Evolutionary conservation across 2,888 invertebrate genomes (phyloP).

Genomic region (Ornithoptera alexandrae): DNA sequence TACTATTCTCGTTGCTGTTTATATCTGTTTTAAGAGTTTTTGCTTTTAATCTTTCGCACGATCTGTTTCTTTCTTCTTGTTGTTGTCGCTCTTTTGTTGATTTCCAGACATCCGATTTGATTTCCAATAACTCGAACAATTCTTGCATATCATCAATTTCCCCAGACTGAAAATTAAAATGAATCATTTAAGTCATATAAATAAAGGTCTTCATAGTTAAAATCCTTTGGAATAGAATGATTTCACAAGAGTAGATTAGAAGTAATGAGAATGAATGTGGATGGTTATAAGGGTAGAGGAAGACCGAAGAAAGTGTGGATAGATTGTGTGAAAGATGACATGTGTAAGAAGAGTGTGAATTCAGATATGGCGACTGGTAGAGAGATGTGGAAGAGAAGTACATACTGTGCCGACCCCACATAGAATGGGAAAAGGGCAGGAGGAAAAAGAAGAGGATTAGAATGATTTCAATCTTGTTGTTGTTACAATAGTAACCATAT

Average conservation of each 20-base stretch:
- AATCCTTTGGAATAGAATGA: conserved; percentile 9
- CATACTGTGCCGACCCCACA: too few relatives aligned
- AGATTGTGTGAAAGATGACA: too few relatives aligned
- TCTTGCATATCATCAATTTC: conserved; percentile 92
- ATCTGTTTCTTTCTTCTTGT: conserved; percentile 74
- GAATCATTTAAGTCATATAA: conserved; percentile 1
- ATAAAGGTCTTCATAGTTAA: neutral
- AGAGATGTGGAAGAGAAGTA: too few relatives aligned
- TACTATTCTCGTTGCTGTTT: conserved; percentile 77
- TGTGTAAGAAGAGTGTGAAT: too few relatives aligned
- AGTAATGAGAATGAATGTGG: too few relatives aligned
- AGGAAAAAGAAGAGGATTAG: neutral
- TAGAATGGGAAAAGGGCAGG: too few relatives aligned
- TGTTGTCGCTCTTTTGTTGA: conserved; percentile 77
- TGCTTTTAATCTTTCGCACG: conserved; percentile 73
- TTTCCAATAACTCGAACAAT: conserved; percentile 89
- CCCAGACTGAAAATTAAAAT: conserved; percentile 80
- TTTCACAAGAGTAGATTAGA: neutral
- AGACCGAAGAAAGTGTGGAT: too few relatives aligned
- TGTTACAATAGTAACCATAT: neutral
- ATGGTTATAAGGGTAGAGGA: too few relatives aligned
- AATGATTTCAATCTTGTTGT: neutral
- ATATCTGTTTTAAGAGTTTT: conserved; percentile 73
- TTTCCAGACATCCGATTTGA: conserved; percentile 89
- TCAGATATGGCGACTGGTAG: too few relatives aligned